Conservation (phyloP, 2,113 vertebrate genomes). For the Varanus komodoensis region DNA sequence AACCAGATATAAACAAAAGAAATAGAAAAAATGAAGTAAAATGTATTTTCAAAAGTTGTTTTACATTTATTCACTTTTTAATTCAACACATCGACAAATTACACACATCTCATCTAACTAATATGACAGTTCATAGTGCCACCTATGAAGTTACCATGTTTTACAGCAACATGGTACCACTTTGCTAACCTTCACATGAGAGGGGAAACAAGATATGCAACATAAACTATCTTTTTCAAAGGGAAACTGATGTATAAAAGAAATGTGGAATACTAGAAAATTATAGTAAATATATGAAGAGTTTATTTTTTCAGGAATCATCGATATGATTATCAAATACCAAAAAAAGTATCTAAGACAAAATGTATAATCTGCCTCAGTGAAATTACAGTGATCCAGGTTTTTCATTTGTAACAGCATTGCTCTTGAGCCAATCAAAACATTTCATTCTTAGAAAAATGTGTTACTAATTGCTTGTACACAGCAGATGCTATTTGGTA, state of each 20-base stretch:
- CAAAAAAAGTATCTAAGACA: neutral
- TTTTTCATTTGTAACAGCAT: neutral
- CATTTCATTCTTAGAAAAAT: neutral
- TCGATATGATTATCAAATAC: neutral
- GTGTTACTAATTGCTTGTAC: neutral
- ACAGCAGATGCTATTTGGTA: constrained; percentile 30
- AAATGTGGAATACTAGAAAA: neutral
- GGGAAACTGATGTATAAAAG: neutral
- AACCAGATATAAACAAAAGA: neutral
- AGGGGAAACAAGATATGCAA: neutral
- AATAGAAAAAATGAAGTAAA: neutral
- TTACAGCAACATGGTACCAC: neutral
- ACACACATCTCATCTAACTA: too few species aligned
- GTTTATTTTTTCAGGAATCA: neutral
- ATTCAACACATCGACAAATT: neutral
- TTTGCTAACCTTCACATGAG: neutral
- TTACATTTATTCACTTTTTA: neutral
- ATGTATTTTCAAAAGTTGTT: neutral
- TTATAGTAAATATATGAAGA: neutral
- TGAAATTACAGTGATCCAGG: neutral
- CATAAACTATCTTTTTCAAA: neutral
- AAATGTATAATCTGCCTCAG: neutral
- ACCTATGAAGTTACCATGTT: neutral
- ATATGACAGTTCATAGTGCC: neutral
- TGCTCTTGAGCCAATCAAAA: neutral